Percentiles rank a stretch among this genome's conserved stretches.
Evolutionary conservation across 1,140 invertebrate species (phyloP).

Genomic region (Lepidostoma basale): DNA sequence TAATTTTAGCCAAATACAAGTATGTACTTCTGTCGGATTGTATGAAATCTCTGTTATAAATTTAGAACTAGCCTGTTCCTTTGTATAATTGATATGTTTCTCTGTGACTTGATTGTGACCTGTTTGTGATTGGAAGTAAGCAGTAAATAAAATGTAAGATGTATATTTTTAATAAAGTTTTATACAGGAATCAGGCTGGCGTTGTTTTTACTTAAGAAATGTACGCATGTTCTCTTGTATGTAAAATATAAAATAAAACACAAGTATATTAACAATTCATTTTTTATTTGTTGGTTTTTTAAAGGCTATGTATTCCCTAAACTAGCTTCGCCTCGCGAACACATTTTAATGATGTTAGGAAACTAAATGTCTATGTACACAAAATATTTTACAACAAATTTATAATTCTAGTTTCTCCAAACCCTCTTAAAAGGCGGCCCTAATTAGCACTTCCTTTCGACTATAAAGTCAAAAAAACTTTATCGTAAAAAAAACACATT

Average conservation of each 20-base stretch:
- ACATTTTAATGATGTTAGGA: conserved; percentile 14
- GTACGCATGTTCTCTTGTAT: not conserved
- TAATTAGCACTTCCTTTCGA: not conserved
- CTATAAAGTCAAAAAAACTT: not conserved
- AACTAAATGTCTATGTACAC: conserved; percentile 13
- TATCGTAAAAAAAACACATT: not conserved
- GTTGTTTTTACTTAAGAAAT: not conserved
- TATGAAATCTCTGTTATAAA: too few relatives aligned
- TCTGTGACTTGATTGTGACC: too few relatives aligned
- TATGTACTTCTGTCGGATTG: too few relatives aligned
- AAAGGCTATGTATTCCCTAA: conserved; percentile 2
- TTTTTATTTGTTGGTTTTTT: conserved; percentile 25
- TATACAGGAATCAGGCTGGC: not conserved
- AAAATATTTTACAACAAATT: conserved; percentile 32
- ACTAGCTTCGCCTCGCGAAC: conserved; percentile 8
- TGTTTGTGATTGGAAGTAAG: too few relatives aligned
- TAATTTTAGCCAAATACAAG: too few relatives aligned
- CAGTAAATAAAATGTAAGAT: too few relatives aligned
- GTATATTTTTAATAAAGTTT: not conserved
- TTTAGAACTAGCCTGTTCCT: too few relatives aligned
- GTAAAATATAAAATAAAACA: conserved; percentile 14
- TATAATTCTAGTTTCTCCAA: not conserved
- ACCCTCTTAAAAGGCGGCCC: not conserved
- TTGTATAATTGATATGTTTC: too few relatives aligned
- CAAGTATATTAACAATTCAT: conserved; percentile 35